Evolutionary conservation across 2,113 vertebrate genomes (phyloP), one percentile per base, ranked within the genome.

Genomic region (Asarcornis scutulata): DNA sequence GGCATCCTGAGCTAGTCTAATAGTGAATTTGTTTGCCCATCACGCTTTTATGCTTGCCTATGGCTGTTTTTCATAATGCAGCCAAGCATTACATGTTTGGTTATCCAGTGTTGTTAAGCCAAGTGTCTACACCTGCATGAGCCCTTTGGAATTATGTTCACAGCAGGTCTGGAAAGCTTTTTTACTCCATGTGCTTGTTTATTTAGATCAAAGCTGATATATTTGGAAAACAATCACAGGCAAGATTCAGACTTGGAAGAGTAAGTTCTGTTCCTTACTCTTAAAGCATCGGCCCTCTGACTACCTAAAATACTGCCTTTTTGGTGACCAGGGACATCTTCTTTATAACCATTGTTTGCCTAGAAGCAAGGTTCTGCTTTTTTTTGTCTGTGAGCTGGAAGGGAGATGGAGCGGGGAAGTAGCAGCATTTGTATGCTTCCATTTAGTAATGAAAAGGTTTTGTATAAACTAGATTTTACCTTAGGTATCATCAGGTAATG

Each of bases 21-120:
- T 27, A 52, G 50, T 64, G 52, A 50, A 67, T 69, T 56, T 81
- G 32, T 88, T 83, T 75, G 64, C 64, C 80, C 16, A 5, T 86
- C 22, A 9, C 36, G 72, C 50, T 86, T 85, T 52, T 23, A 6
- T 32, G 9, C 29, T 4, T 71, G 36, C 27, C 73, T 73, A 32
- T 66, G 0, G 0, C 42, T 89, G 59, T 52, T 77, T 66, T 85
- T 73, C 1, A 0, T n/a, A 48, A 15, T 17, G 11, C 2, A 21
- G 58, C 67, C 63, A 86, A 76, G 25, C 56, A 16, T 20, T 46
- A 34, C 46, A 21, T 67, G 22, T 85, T 87, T 87, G 53, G 58
- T 72, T 95, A 31, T 58, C 50, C 67, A 46, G 0, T 50, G 40
- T 86, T 90, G 44, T 74, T 71, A 40, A 88, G 42, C 72, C 75